Percentiles rank a stretch among this genome's conserved stretches.
Conservation (phyloP, 2,113 vertebrate genomes). For the Diadophis punctatus region DNA sequence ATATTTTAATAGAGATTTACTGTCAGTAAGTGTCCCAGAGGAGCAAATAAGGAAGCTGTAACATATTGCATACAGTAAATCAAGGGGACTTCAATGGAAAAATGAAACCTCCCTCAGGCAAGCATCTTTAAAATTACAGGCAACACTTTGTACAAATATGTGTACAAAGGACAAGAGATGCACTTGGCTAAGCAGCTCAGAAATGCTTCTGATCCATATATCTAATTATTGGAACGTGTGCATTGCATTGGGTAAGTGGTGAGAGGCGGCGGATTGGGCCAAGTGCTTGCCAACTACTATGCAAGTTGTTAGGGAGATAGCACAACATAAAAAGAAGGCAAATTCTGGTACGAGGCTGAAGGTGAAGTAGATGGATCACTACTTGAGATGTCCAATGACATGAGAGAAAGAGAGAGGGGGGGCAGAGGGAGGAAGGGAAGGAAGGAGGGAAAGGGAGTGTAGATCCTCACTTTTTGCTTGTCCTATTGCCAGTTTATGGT, state of each 20-base stretch:
- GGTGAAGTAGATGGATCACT: fast-evolving
- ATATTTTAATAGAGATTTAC: conserved; percentile 99
- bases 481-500: not conserved
- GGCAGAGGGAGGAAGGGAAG: not conserved
- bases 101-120: conserved; percentile 79
- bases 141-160: conserved; percentile 87
- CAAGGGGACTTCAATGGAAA: conserved; percentile 83
- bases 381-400: not conserved
- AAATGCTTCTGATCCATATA: conserved; percentile 72
- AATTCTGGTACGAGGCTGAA: not conserved
- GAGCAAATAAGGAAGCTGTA: conserved; percentile 91
- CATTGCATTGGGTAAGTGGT: conserved; percentile 60
- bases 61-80: conserved; percentile 92
- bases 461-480: not conserved
- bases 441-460: not conserved
- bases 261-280: not conserved
- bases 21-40: conserved; percentile 85
- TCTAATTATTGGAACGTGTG: conserved; percentile 78
- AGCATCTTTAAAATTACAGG: conserved; percentile 86
- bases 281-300: not conserved
- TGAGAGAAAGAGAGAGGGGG: too few species aligned
- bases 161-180: conserved; percentile 81
- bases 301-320: conserved; percentile 10
- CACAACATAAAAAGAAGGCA: not conserved
- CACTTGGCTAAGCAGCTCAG: conserved; percentile 72